These are phyloP conservation scores for Tenualosa thibaudeaui DNA, from an alignment of 2,797 vertebrate genomes.

Conservation along the genomic window DNA sequence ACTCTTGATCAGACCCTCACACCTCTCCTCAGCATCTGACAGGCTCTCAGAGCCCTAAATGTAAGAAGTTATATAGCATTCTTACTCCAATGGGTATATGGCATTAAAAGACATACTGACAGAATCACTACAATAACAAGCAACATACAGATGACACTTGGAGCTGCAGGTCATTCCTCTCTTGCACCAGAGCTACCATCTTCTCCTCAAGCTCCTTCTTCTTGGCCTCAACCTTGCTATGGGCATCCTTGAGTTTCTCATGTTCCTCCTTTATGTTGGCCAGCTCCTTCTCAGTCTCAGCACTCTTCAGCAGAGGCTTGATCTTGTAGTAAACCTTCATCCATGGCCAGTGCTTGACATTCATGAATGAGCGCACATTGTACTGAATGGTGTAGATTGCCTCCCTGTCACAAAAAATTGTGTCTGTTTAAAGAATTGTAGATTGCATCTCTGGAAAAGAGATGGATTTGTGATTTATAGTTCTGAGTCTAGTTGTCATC, in stretches of 20 bases:
- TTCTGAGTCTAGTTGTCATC: no score
- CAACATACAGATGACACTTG: slow-evolving; percentile 81
- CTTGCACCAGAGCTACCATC: slow-evolving; percentile 83
- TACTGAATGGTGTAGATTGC: slow-evolving; percentile 85
- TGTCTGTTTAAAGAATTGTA: not conserved
- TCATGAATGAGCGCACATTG: slow-evolving; percentile 86
- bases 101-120: no score
- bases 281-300: slow-evolving; percentile 88
- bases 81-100: no score
- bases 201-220: slow-evolving; percentile 88
- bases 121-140: no score
- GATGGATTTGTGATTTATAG: no score
- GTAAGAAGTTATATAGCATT: no score
- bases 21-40: slow-evolving; percentile 84
- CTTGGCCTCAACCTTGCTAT: slow-evolving; percentile 80
- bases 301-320: slow-evolving; percentile 85
- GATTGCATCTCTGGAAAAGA: no score
- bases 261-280: slow-evolving; percentile 83
- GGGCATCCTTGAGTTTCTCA: slow-evolving; percentile 70
- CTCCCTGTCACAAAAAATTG: slow-evolving; percentile 56
- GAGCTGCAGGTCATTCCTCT: slow-evolving; percentile 87
- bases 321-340: slow-evolving; percentile 95
- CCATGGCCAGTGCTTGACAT: slow-evolving; percentile 90
- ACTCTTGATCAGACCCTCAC: slow-evolving; percentile 86
- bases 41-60: slow-evolving; percentile 78